Evolutionary conservation across 2,888 invertebrate genomes (phyloP), one percentile per base, ranked within the genome.

Genomic region (Lordiphosa andalusiaca): DNA sequence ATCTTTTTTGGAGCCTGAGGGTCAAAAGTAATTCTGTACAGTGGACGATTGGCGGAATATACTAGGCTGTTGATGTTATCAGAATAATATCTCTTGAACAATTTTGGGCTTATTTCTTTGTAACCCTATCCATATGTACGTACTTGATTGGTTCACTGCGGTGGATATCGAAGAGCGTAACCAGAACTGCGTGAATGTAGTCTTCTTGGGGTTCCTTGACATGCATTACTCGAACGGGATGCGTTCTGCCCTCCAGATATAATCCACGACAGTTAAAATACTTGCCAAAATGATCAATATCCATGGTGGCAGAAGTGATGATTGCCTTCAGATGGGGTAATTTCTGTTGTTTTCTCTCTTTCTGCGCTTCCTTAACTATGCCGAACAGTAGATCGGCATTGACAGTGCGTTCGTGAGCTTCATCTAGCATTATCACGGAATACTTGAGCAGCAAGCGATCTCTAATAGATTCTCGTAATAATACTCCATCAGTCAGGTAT

Each of bases 221-320:
- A 82, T 95, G 94, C 89, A 93, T 93, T 49, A 96, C 92, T 48
- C 93, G 93, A 0, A 96, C 94, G 0, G 95, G 95, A 89, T 93
- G 94, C 35, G 96, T 95, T 67, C 98, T 91, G 0, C 99, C 99
- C 89, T 97, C 95, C 41, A 99, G 90, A 88, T 97, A 97, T 75
- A 98, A 91, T 0, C 95, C 96, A 44, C 94, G 94, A 46, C 96
- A 96, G 81, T 95, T 93, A 88, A 98, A 99, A 88, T 98, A 99
- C 65, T 92, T 91, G 35, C 95, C 93, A 89, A 99, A 98, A 83
- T 96, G 94, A 88, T 97, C 96, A 6, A 97, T 96, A 90, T 98
- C 96, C 96, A 98, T 97, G 10, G 98, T 98, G 0, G 98, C 98
- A 0, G 98, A 98, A 94, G 98, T 98, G 46, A 98, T 91, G 35